Conservation (phyloP, 2,888 invertebrate genomes). For the Celastrina argiolus region DNA sequence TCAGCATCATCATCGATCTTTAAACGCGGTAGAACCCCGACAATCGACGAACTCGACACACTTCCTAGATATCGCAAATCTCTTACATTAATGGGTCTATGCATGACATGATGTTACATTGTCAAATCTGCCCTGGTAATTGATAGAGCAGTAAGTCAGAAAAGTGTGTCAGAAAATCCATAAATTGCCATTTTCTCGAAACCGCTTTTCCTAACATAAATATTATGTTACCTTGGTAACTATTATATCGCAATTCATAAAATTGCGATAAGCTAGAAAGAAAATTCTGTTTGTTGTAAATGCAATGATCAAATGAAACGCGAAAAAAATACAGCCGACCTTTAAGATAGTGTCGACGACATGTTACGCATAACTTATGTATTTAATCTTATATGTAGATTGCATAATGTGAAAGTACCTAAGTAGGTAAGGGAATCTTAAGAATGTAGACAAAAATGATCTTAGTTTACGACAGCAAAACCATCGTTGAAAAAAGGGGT, state of each 20-base stretch:
- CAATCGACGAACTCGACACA: no score
- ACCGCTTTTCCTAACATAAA: neutral
- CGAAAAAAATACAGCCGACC: neutral
- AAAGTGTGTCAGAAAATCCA: neutral
- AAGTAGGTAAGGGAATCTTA: neutral
- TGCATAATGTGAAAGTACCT: neutral
- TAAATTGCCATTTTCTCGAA: no score
- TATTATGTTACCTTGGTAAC: no score
- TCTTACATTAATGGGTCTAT: no score
- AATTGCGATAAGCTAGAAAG: neutral
- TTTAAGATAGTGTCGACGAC: neutral
- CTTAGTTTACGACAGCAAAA: no score
- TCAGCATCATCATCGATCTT: neutral
- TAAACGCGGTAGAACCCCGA: no score
- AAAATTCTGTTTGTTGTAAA: neutral
- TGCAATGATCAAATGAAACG: neutral
- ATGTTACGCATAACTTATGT: neutral
- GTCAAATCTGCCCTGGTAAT: no score
- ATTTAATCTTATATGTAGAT: neutral
- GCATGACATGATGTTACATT: no score
- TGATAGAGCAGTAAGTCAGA: no score
- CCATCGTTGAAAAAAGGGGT: no score
- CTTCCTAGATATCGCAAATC: no score
- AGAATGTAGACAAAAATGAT: neutral
- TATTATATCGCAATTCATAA: no score